Conservation (phyloP, 2,113 vertebrate species). For the Microtus montanus region DNA sequence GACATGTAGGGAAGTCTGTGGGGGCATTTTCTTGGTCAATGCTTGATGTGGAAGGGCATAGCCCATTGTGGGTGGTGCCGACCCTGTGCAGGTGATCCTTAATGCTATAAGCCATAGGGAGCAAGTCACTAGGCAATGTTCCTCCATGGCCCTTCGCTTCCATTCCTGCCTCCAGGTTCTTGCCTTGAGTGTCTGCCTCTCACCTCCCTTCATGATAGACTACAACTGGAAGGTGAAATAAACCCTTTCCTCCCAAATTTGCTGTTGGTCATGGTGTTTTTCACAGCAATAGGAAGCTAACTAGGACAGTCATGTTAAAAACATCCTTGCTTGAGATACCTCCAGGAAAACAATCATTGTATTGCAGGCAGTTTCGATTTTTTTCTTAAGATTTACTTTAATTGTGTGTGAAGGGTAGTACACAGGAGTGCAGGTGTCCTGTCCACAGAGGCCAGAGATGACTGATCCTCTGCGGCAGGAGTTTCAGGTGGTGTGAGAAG, state of each 20-base stretch:
- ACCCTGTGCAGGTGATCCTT: not conserved
- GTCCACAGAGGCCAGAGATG: not conserved
- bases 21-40: not conserved
- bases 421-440: not conserved
- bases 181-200: not conserved
- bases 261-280: not conserved
- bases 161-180: not conserved
- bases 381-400: not conserved
- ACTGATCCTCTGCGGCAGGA: too few relatives aligned
- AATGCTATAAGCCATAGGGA: not conserved
- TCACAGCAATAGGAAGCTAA: not conserved
- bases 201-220: too few relatives aligned
- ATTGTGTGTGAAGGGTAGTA: not conserved
- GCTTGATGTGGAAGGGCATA: not conserved
- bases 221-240: not conserved
- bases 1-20: not conserved
- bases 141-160: not conserved
- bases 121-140: not conserved
- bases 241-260: not conserved
- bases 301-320: not conserved
- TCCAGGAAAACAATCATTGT: not conserved
- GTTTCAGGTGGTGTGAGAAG: not conserved
- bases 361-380: not conserved
- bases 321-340: not conserved
- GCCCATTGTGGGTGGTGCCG: not conserved